Evolutionary conservation across 92 coral and sea anemone species (phyloP), one percentile per base, ranked within the genome.

Genomic region (Epizoanthus illoricatus): DNA sequence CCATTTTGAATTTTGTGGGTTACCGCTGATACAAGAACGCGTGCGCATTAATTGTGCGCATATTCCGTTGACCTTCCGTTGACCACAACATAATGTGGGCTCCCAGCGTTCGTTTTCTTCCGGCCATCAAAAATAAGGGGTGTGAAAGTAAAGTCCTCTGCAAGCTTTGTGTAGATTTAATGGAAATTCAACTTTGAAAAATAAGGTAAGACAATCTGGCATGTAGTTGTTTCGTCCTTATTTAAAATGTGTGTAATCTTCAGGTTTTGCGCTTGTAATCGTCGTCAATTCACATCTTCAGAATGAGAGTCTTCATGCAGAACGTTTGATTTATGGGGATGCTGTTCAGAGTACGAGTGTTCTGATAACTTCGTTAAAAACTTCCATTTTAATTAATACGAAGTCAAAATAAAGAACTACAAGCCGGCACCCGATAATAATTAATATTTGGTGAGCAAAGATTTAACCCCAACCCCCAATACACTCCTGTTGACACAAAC

Each of bases 1-100:
- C 93, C 93, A 90, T 87, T 86, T 86, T 89, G 88, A 60, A 75
- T 80, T 83, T 28, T 64, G 60, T 60, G n/a, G 60, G 58, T 63
- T 23, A 85, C 91, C 88, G 89, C 92, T 90, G 94, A 65, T 66
- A 61, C 4, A 16, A 5, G 5, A 19, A 85, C 24, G 78, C 69
- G 88, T 84, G 71, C 68, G 69, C 78, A 69, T 28, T 4, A 65
- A 19, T 28, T 28, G 33, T 28, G 33, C 33, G 5, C 9, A 41
- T 17, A 2, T n/a, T 15, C 66, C 72, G 52, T 71, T 54, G 58
- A 42, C 41, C 24, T n/a, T 15, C 66, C 72, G 52, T 71, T 54
- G 58, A 42, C 41, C 24, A 42, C 24, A 61, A 36, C 45, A 66
- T 40, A 40, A 54, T 66, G 81, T 75, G 56, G 71, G 87, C 81